Percentiles rank a stretch among this genome's conserved stretches.
Conservation (phyloP, 2,113 vertebrate genomes). For the Eurystomus gularis region DNA sequence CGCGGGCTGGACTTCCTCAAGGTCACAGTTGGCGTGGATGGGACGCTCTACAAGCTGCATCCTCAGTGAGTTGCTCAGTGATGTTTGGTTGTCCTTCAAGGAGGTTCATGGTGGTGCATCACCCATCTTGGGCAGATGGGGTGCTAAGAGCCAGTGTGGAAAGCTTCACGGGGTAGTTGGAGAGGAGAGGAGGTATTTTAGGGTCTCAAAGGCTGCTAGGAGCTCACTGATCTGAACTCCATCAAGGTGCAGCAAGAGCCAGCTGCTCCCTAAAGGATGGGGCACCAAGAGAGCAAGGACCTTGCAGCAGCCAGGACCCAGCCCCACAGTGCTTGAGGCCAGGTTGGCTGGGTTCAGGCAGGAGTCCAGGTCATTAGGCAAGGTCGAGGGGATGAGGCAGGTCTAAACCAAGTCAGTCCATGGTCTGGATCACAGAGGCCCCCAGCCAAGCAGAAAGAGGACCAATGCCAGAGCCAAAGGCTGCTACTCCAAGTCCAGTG, state of each 20-base stretch:
- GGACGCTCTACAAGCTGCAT: conserved; percentile 95
- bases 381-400: neutral
- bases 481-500: rapidly evolving
- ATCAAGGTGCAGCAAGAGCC: neutral
- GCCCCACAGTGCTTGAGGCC: too few relatives aligned
- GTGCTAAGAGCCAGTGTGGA: neutral
- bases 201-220: neutral
- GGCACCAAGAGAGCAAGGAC: neutral
- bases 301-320: neutral
- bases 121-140: rapidly evolving
- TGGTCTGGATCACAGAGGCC: rapidly evolving
- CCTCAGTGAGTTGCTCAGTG: conserved; percentile 85
- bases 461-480: rapidly evolving
- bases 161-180: rapidly evolving
- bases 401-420: neutral
- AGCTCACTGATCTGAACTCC: neutral
- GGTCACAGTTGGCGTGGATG: conserved; percentile 92
- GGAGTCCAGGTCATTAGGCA: neutral
- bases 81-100: neutral
- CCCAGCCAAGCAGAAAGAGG: rapidly evolving
- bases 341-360: too few relatives aligned
- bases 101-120: rapidly evolving
- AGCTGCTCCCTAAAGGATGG: neutral
- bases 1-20: conserved; percentile 85
- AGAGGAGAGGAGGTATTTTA: neutral